Base-by-base conservation (phyloP, 1,140 invertebrate species). In the Ylistrum balloti region DNA sequence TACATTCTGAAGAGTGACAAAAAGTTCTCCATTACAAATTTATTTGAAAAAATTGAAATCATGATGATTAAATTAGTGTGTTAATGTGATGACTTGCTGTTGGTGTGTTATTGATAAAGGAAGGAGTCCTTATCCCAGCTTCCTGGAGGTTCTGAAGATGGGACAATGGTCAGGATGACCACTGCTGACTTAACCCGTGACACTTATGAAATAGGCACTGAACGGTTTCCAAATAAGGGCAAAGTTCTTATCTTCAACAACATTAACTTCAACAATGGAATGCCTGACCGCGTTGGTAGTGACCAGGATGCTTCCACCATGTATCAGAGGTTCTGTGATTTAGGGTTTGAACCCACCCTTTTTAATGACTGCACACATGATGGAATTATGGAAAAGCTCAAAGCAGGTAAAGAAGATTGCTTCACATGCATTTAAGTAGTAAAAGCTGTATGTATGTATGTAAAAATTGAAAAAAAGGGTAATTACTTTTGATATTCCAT, bases 191-290 rank as follows among this genome's bases (percentile, higher is more conserved):
- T 74, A 11, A 74, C 56, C 22, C 1, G 56, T 22, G 56, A 74
- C n/a, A 7, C 56, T 7, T 74, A 74, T 74, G 56, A 74, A 74
- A 74, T 74, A 74, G 56, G 28, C 56, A 28, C 56, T 5, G 22
- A n/a, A 11, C 56, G 56, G 11, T 74, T 74, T 28, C 56, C 56
- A 2, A 22, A n/a, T 5, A 74, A 74, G 56, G 56, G 56, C 56
- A 74, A 74, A 74, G 56, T 74, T 74, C 20, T 74, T 11, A 74
- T 74, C 56, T 74, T 74, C 56, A 74, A 74, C 56, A 74, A 74
- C n/a, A 74, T 74, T n/a, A 74, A 74, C 56, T 74, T 74, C 56
- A 74, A 74, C 5, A 74, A 74, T 74, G 56, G 56, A 2, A 74
- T 74, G 56, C n/a, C 56, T 74, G 56, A 74, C 11, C 56, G 56